These are phyloP conservation scores for Diorhabda sublineata DNA, from an alignment of 1,140 invertebrate genomes.

Conservation along the genomic window DNA sequence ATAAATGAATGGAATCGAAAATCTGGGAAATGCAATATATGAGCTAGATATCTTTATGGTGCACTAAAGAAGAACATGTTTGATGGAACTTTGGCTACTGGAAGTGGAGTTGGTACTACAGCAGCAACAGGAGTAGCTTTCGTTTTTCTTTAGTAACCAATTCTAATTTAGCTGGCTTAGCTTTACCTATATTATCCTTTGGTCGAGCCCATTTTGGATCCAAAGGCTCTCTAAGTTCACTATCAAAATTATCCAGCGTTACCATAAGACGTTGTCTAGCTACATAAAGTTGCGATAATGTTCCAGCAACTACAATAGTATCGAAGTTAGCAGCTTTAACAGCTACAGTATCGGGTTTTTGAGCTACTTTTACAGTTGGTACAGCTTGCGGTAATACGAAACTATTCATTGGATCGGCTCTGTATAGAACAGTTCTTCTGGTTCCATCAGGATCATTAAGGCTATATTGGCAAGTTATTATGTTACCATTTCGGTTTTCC, in stretches of 20 bases:
- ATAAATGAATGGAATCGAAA: slow-evolving; percentile 3
- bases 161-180: background rate
- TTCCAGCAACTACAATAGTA: slow-evolving; percentile 48
- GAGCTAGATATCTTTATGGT: background rate
- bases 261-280: background rate
- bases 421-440: slow-evolving; percentile 62
- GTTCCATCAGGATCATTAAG: slow-evolving; percentile 61
- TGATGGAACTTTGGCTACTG: slow-evolving; percentile 16
- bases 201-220: background rate
- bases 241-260: background rate
- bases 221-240: background rate
- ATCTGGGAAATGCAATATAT: background rate
- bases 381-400: slow-evolving; percentile 55
- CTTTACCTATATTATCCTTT: slow-evolving; percentile 15
- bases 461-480: slow-evolving; percentile 61
- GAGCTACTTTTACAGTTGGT: slow-evolving; percentile 56
- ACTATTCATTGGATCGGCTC: slow-evolving; percentile 54
- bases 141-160: background rate
- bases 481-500: slow-evolving; percentile 56
- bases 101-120: background rate
- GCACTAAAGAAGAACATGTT: background rate
- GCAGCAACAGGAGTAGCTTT: slow-evolving; percentile 1
- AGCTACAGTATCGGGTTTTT: slow-evolving; percentile 59
- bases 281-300: slow-evolving; percentile 20
- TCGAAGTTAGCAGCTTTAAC: slow-evolving; percentile 64